Percentiles rank a stretch among this genome's conserved stretches.
These are phyloP conservation scores for Agapostemon virescens DNA, from an alignment of 2,888 invertebrate genomes.

Conservation along the genomic window DNA sequence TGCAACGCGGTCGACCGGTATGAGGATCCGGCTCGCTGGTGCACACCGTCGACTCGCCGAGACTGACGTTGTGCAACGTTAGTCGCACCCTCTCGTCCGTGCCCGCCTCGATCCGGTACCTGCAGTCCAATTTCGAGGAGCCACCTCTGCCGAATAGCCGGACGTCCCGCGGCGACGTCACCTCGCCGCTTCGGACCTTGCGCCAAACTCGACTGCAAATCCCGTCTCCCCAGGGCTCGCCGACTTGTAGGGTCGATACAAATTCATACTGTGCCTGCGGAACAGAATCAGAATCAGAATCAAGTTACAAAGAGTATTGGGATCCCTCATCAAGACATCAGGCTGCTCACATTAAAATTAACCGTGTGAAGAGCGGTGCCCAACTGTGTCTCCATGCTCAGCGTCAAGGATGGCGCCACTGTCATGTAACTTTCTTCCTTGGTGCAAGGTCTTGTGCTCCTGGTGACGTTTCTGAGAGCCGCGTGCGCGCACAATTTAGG, in stretches of 20 bases:
- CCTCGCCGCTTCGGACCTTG: constrained; percentile 84
- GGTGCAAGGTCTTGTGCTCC: constrained; percentile 90
- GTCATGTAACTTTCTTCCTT: constrained; percentile 90
- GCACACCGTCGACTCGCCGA: constrained; percentile 86
- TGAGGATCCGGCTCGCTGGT: constrained; percentile 87
- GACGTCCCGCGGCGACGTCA: constrained; percentile 87
- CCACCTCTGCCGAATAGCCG: constrained; percentile 93
- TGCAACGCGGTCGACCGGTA: constrained; percentile 86
- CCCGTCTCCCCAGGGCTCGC: constrained; percentile 83
- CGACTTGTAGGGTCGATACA: constrained; percentile 89
- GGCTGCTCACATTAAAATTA: constrained; percentile 75
- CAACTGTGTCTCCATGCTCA: constrained; percentile 75
- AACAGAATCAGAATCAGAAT: too few relatives aligned
- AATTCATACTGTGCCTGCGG: constrained; percentile 87
- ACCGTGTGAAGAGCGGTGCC: constrained; percentile 90
- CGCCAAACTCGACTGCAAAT: constrained; percentile 85
- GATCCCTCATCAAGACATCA: too few relatives aligned
- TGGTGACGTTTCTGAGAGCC: constrained; percentile 86
- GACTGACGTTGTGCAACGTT: constrained; percentile 86
- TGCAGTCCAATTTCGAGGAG: constrained; percentile 87
- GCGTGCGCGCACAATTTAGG: constrained; percentile 92
- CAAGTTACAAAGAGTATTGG: too few relatives aligned
- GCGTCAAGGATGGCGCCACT: constrained; percentile 77
- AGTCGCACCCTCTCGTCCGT: constrained; percentile 85
- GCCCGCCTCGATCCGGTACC: constrained; percentile 88